Base-by-base conservation (phyloP, 2,888 invertebrate species). In the Dermolepida albohirtum region DNA sequence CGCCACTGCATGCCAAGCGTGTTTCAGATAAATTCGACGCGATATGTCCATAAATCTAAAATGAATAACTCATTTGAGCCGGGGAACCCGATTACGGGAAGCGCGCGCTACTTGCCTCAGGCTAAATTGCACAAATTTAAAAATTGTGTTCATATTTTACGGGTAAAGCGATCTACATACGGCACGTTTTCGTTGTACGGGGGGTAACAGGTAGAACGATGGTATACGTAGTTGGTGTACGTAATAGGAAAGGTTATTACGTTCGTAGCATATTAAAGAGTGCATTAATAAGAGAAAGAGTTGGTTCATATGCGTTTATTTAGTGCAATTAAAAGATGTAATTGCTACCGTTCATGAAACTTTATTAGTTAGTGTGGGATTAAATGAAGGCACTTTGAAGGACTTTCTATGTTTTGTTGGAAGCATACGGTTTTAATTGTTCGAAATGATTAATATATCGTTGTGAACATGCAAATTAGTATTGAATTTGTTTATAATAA, bases 131-230 rank as follows among this genome's bases (percentile, higher is more conserved):
- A 75, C 76, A 79, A 79, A 79, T 79, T 80, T 78, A 77, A 79
- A 80, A 80, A 80, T 80, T 79, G 78, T 73, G 73, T 73, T 77
- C 79, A 78, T 80, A 80, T 79, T 79, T 80, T 77, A 78, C 70
- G 59, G 64, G 44, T 50, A 47, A 69, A 63, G 59, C 44, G 14
- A 44, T 57, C 57, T 59, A 44, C 59, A 59, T 59, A 59, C 59
- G 44, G 59, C 59, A 59, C 59, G 44, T 59, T 29, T 29, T 8
- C 14, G 47, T 47, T 17, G 47, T 14, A 47, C 8, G 6, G 14
- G 8, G n/a, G 47, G 68, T 73, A 74, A 72, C 73, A 71, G 73
- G 72, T 73, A 72, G 70, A 72, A 54, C 1, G 40, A 41, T 40
- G 55, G 55, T 14, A 22, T 22, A 29, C 16, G 29, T 29, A 34